These are phyloP conservation scores for Stenopsyche tienmushanensis DNA, from an alignment of 1,140 invertebrate species.

Conservation along the genomic window DNA sequence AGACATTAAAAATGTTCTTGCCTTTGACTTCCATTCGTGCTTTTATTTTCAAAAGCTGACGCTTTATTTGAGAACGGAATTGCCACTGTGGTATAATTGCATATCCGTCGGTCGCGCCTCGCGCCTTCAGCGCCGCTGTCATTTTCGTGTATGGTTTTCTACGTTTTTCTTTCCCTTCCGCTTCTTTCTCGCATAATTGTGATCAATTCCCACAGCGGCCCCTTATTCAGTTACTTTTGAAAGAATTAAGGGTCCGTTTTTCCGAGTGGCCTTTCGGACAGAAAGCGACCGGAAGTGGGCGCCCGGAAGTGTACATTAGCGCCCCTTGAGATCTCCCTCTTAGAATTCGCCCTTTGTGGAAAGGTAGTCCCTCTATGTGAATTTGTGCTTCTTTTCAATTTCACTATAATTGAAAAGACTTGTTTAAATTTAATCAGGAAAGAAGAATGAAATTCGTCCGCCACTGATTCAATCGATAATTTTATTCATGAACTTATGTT, in stretches of 20 bases:
- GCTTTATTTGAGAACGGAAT: no score
- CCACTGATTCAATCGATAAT: no score
- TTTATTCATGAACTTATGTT: no score
- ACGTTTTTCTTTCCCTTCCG: neutral
- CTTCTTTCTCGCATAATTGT: neutral
- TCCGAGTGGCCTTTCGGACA: neutral
- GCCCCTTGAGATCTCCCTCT: slow-evolving; percentile 4
- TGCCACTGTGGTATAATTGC: neutral
- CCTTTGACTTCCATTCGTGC: neutral
- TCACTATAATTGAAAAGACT: no score
- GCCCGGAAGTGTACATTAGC: slow-evolving; percentile 19
- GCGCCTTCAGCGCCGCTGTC: no score
- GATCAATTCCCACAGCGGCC: slow-evolving; percentile 23
- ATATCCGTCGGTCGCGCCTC: no score
- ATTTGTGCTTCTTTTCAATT: neutral
- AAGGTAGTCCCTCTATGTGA: neutral
- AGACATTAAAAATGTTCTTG: slow-evolving; percentile 7
- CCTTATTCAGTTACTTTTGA: slow-evolving; percentile 15
- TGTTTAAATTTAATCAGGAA: neutral
- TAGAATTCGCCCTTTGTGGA: slow-evolving; percentile 4
- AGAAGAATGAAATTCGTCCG: no score
- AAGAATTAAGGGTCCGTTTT: slow-evolving; percentile 23
- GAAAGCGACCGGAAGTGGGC: slow-evolving; percentile 14
- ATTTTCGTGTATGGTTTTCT: neutral
- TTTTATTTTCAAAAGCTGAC: neutral